phyloP scores from a whole-genome alignment of 2,888 invertebrate species.

The Dynastes maya region DNA sequence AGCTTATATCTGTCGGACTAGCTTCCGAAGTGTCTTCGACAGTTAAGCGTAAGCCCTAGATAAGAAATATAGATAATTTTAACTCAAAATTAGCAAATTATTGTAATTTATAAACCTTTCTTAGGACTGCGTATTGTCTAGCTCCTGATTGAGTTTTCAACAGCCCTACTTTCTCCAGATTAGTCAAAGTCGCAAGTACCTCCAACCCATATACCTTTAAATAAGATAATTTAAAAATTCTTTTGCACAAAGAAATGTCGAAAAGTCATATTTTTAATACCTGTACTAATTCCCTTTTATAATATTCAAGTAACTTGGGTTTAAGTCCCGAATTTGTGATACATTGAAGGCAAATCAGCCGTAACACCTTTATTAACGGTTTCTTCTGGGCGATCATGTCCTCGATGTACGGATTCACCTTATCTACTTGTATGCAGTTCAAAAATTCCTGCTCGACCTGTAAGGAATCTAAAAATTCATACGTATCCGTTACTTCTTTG shows the following conservation, averaged over 20 bases:
- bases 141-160: constrained; percentile 82
- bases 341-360: constrained; percentile 95
- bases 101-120: constrained; percentile 75
- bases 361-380: constrained; percentile 86
- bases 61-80: not conserved
- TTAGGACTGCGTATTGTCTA: constrained; percentile 82
- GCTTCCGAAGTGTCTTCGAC: constrained; percentile 91
- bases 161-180: constrained; percentile 90
- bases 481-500: constrained; percentile 81
- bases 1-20: constrained; percentile 89
- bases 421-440: constrained; percentile 93
- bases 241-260: not conserved
- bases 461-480: constrained; percentile 68
- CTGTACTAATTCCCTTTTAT: constrained; percentile 76
- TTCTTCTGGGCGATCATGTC: constrained; percentile 91
- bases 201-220: constrained; percentile 89
- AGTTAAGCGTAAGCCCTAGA: constrained; percentile 84
- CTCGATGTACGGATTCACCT: constrained; percentile 90
- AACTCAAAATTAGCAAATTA: not conserved
- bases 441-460: constrained; percentile 90
- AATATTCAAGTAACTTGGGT: constrained; percentile 84
- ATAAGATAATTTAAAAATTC: not conserved
- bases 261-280: constrained; percentile 53
- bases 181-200: constrained; percentile 85
- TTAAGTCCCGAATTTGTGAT: constrained; percentile 94